Percentiles rank a stretch among this genome's conserved stretches.
Evolutionary conservation across 2,113 vertebrate genomes (phyloP).

Genomic region (Barnardius zonarius): DNA sequence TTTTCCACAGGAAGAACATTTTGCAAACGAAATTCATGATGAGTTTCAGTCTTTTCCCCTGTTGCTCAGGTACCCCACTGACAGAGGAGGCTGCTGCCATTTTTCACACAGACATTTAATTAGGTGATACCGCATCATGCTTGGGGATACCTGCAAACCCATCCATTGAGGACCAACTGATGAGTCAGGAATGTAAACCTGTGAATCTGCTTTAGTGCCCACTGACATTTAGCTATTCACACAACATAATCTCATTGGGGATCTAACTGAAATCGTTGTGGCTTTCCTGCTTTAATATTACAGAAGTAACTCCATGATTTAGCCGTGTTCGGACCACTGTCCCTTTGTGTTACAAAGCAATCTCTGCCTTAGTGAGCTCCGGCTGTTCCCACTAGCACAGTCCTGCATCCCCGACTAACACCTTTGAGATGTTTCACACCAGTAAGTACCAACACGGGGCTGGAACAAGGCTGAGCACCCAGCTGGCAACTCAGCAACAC

Average conservation of each 20-base stretch:
- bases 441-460: rapidly evolving
- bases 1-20: not conserved
- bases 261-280: not conserved
- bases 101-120: not conserved
- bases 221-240: not conserved
- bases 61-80: not conserved
- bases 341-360: not conserved
- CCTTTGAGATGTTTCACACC: not conserved
- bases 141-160: not conserved
- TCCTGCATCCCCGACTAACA: not conserved
- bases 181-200: not conserved
- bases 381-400: too few species aligned
- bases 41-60: not conserved
- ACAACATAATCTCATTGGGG: not conserved
- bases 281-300: not conserved
- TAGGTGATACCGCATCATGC: not conserved
- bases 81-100: not conserved
- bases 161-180: not conserved
- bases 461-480: not conserved
- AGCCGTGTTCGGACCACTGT: not conserved
- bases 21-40: not conserved
- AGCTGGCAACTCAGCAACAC: not conserved
- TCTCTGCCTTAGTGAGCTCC: not conserved
- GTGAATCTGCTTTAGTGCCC: not conserved
- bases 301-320: not conserved